Base-by-base conservation (phyloP, 2,113 vertebrate genomes). In the Grammomys surdaster region DNA sequence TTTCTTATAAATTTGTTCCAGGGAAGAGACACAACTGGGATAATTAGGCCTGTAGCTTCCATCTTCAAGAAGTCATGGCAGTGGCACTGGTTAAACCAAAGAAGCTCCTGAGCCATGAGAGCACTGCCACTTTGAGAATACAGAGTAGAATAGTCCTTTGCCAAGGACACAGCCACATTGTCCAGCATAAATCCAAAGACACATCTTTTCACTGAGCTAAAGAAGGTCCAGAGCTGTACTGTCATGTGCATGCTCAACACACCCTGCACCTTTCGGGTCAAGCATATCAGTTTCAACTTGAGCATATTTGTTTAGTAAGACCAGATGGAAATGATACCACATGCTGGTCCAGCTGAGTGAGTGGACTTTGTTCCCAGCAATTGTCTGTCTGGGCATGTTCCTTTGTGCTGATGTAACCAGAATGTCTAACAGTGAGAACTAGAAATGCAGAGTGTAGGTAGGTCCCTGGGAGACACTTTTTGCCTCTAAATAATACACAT, bases 361-460 rank as follows among this genome's bases (percentile, higher is more conserved):
- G 36, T 72, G 0, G 0, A 8, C 20, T 46, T 28, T 13, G 3
- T 36, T n/a, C 51, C 40, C 48, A 17, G 72, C 10, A 13, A 2
- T 31, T 56, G 20, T 54, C 33, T 65, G 36, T 36, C 40, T 8
- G 51, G 43, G 24, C 5, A 0, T 13, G 46, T 43, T 54, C 54
- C 54, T 65, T 40, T 6, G 9, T 28, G 46, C 54, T 5, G 0
- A 48, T 0, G 4, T 1, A 4, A 19, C 48, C 7, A 14, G 31
- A 13, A 0, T 6, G 24, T n/a, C 1, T 6, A 3, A 33, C 67
- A 0, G 11, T 7, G 14, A 9, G 0, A 9, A 5, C 24, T 36
- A 33, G 19, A 70, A 36, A 16, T 0, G 7, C 20, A 8, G 31
- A 0, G 11, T 20, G 1, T 0, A 5, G 16, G 2, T 3, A 3